phyloP scores from a whole-genome alignment of 2,888 invertebrate genomes.

The Octodonta nipae region DNA sequence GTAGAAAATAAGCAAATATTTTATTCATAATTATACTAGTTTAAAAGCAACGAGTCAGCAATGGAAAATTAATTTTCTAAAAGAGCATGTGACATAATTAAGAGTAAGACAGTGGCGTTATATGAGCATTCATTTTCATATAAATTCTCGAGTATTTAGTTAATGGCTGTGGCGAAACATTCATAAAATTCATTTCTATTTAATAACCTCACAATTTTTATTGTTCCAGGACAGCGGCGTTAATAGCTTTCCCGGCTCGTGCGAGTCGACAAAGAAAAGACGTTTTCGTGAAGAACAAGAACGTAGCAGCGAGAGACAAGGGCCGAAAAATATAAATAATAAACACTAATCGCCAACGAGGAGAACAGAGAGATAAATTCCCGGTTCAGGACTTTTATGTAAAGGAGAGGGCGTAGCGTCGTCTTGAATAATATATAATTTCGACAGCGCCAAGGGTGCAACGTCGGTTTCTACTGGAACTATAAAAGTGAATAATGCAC shows the following conservation, averaged over 20 bases:
- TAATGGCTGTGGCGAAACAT: no score
- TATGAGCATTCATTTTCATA: no score
- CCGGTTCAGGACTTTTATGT: no score
- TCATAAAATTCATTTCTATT: not conserved
- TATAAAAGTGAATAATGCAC: conserved; percentile 2
- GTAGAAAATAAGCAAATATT: no score
- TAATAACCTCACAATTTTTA: not conserved
- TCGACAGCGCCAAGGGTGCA: not conserved
- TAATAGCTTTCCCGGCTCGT: not conserved
- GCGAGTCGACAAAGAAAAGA: not conserved
- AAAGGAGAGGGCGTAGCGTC: not conserved
- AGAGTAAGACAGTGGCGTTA: no score
- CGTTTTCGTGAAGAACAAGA: not conserved
- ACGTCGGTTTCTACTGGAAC: not conserved
- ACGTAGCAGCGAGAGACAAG: not conserved
- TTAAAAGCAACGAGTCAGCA: no score
- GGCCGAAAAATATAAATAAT: not conserved
- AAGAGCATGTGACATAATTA: no score
- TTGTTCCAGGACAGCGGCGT: conserved; percentile 1
- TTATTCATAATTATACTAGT: no score
- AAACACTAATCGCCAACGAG: not conserved
- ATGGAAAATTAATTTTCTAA: no score
- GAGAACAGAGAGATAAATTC: not conserved
- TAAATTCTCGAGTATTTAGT: no score
- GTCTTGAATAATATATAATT: not conserved